Evolutionary conservation across 2,888 invertebrate genomes (phyloP), one percentile per base, ranked within the genome.

Genomic region (Limnephilus auricula): DNA sequence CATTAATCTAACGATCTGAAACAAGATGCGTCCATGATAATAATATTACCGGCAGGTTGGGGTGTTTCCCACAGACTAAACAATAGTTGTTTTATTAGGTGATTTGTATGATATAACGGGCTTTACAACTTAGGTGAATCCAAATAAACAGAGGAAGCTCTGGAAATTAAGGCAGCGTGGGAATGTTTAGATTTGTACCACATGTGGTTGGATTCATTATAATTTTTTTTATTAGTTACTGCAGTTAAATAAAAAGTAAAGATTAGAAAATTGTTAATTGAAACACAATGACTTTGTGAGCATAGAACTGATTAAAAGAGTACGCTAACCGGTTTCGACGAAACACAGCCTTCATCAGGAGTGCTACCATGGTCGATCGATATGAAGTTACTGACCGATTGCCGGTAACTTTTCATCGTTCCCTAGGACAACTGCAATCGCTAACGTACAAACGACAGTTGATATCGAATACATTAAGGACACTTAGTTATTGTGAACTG

Each of bases 121-220:
- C 65, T 65, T 65, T 65, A 65, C n/a, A 65, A 65, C 25, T 65
- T 65, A 15, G 45, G 45, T 45, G n/a, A 25, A 65, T 9, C 1
- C 65, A 65, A 65, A 65, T 25, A 65, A 45, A 45, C 3, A 15
- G 13, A 40, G 40, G 40, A 40, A 65, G 25, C n/a, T 65, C 25
- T 25, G 65, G n/a, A 65, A 65, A n/a, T 65, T 65, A n/a, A 9
- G 65, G 25, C 25, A 65, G 65, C 82, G 82, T 82, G 82, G 18
- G 82, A 82, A 82, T 82, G 25, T 82, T 82, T 82, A 31, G 34
- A 82, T 25, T 82, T 2, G 34, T 25, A 82, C 32, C 82, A n/a
- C 82, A 34, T 32, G 82, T 13, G 82, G 34, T 82, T 34, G 25
- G 18, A 34, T 65, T 65, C 6, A 25, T n/a, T 65, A 65, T n/a